A percentile compares a stretch with the other conserved stretches of the same genome.
Evolutionary conservation across 2,888 invertebrate genomes (phyloP).

Genomic region (Polietes domitor): DNA sequence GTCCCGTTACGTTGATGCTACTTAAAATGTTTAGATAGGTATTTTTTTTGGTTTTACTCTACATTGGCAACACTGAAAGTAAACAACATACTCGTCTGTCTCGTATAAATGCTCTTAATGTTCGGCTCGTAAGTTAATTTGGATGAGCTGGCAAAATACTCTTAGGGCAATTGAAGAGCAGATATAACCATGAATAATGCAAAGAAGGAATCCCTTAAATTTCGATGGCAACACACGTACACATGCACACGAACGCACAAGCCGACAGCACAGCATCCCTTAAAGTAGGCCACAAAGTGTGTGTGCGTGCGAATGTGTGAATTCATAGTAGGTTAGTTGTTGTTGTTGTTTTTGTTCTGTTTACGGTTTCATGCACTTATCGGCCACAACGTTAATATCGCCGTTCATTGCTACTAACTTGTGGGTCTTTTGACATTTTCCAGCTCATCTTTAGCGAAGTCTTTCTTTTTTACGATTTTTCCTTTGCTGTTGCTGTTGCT

Average conservation of each 20-base stretch:
- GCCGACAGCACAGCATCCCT: background rate
- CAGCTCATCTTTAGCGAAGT: background rate
- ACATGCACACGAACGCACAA: background rate
- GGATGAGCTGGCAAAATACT: slow-evolving; percentile 19
- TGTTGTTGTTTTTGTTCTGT: slow-evolving; percentile 52
- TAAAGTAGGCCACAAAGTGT: background rate
- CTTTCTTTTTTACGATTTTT: background rate
- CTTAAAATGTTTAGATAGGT: too few relatives aligned
- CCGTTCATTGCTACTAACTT: background rate
- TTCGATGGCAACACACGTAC: slow-evolving; percentile 6
- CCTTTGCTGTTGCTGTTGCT: slow-evolving; percentile 10
- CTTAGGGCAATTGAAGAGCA: slow-evolving; percentile 29
- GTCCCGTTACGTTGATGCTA: too few relatives aligned
- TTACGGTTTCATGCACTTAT: slow-evolving; percentile 56
- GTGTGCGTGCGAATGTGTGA: background rate
- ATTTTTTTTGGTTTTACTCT: too few relatives aligned
- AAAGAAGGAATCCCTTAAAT: slow-evolving; percentile 17
- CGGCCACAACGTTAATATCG: slow-evolving; percentile 55
- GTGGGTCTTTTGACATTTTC: background rate
- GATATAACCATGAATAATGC: slow-evolving; percentile 18
- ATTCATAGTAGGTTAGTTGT: background rate
- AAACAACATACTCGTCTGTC: too few relatives aligned
- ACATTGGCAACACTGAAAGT: background rate
- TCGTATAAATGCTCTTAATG: slow-evolving; percentile 20
- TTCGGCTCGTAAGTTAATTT: slow-evolving; percentile 1